phyloP scores from a whole-genome alignment of 2,797 vertebrate species.

The Rhodeus uyekii region DNA sequence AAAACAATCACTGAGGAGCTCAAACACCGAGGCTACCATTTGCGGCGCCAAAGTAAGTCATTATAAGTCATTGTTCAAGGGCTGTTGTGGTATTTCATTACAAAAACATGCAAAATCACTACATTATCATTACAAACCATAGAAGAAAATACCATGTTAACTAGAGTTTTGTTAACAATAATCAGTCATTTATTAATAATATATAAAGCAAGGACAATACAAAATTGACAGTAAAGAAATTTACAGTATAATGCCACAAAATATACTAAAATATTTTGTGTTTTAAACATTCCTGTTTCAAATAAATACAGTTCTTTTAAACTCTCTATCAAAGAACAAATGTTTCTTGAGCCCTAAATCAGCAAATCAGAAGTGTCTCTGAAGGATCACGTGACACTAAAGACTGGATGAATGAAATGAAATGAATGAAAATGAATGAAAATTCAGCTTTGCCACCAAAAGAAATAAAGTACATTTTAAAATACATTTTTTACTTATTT shows the following conservation, averaged over 20 bases:
- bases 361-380: not conserved
- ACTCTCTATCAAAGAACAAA: not conserved
- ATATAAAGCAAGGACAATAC: not conserved
- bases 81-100: not conserved
- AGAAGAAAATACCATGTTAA: not conserved
- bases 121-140: not conserved
- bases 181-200: not conserved
- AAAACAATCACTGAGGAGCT: no score
- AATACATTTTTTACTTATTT: not conserved
- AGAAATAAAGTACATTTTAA: not conserved
- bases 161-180: not conserved
- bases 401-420: no score
- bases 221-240: not conserved
- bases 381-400: not conserved
- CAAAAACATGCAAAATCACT: not conserved
- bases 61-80: conserved; percentile 10
- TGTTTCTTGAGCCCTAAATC: not conserved
- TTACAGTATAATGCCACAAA: not conserved
- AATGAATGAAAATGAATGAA: no score
- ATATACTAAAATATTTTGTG: no score
- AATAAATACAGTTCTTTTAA: not conserved
- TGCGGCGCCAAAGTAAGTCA: no score
- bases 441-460: not conserved
- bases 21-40: no score
- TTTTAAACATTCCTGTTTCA: not conserved